phyloP scores from a whole-genome alignment of 1,140 invertebrate species.

The Drosophila orosa region DNA sequence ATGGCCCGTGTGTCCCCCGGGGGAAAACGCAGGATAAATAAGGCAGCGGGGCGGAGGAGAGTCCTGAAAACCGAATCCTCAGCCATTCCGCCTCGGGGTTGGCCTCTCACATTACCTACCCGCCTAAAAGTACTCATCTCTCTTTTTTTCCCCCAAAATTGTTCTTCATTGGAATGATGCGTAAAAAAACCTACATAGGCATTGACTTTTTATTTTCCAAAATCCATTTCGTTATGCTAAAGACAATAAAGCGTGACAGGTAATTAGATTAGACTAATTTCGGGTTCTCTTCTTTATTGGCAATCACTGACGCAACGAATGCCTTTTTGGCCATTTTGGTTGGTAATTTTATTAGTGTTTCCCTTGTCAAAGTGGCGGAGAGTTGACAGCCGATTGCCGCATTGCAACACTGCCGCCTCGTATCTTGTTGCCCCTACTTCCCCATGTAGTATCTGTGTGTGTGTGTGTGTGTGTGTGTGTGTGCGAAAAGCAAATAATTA shows the following conservation, averaged over 20 bases:
- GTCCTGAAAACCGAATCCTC: constrained; percentile 13
- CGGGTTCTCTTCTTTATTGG: constrained; percentile 70
- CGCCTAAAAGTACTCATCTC: constrained; percentile 17
- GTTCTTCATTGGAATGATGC: neutral
- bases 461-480: constrained; percentile 43
- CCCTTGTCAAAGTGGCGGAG: constrained; percentile 54
- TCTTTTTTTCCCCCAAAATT: constrained; percentile 10
- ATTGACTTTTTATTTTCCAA: constrained; percentile 30
- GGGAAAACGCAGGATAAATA: constrained; percentile 73
- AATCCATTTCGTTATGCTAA: constrained; percentile 54
- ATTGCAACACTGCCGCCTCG: constrained; percentile 66
- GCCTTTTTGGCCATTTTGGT: constrained; percentile 24
- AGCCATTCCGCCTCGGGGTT: constrained; percentile 48
- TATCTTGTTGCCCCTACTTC: constrained; percentile 9
- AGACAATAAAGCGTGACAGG: constrained; percentile 78
- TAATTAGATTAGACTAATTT: constrained; percentile 84
- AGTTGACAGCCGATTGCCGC: constrained; percentile 58
- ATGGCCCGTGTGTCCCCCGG: constrained; percentile 56
- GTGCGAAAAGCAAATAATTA: constrained; percentile 78
- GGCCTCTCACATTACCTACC: constrained; percentile 50
- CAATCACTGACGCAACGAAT: constrained; percentile 48
- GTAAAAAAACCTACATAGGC: constrained; percentile 9
- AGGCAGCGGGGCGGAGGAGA: constrained; percentile 17
- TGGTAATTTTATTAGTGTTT: constrained; percentile 68
- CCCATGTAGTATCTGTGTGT: constrained; percentile 31